These are phyloP conservation scores for Phaonia tiefii DNA, from an alignment of 2,888 invertebrate species.

Conservation along the genomic window DNA sequence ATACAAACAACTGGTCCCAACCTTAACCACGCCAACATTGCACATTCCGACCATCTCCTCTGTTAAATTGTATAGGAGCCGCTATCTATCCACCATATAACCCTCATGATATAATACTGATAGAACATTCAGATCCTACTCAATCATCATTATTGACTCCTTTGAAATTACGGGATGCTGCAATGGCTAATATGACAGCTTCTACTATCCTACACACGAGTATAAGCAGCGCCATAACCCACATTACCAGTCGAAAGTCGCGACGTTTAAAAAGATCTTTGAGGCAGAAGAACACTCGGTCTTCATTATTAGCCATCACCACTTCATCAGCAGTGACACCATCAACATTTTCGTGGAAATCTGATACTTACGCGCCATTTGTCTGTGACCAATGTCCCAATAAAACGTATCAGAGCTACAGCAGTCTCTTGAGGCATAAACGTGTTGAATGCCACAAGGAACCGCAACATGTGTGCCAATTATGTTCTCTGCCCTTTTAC, in stretches of 20 bases:
- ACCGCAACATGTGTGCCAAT: constrained; percentile 80
- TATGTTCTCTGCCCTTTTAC: constrained; percentile 77
- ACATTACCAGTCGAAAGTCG: not conserved
- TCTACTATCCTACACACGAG: too few relatives aligned
- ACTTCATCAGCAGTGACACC: constrained; percentile 35
- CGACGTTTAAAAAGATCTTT: not conserved
- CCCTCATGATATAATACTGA: constrained; percentile 16
- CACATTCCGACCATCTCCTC: not conserved
- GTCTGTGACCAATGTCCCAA: constrained; percentile 70
- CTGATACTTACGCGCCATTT: constrained; percentile 49
- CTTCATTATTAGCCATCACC: not conserved
- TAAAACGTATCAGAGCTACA: constrained; percentile 76
- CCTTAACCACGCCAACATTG: too few relatives aligned
- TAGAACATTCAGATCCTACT: not conserved
- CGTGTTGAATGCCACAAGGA: constrained; percentile 81
- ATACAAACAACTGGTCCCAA: too few relatives aligned
- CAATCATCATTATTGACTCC: not conserved
- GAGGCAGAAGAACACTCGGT: too few relatives aligned
- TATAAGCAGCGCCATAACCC: not conserved
- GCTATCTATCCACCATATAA: constrained; percentile 39
- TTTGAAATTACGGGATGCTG: too few relatives aligned
- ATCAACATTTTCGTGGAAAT: constrained; percentile 1
- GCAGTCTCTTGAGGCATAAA: constrained; percentile 80
- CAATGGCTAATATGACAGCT: too few relatives aligned
- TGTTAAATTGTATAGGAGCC: constrained; percentile 43